These are phyloP conservation scores for Agrochola litura DNA, from an alignment of 2,888 invertebrate species.

Conservation along the genomic window DNA sequence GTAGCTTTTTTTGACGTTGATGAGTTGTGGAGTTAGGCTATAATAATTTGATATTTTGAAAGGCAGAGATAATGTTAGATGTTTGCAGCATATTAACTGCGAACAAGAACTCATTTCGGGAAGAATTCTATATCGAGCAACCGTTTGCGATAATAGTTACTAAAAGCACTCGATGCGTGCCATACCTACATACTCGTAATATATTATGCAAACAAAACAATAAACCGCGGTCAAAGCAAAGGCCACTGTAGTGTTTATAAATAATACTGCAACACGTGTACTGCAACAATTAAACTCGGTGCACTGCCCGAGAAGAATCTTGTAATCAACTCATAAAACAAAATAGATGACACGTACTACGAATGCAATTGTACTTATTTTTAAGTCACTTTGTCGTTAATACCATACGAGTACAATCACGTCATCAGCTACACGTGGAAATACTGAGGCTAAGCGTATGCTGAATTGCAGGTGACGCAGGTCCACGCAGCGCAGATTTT, in stretches of 20 bases:
- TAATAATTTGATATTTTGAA: too few relatives aligned
- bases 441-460: too few relatives aligned
- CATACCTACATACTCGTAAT: too few relatives aligned
- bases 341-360: neutral
- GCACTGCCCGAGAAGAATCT: slow-evolving; percentile 23
- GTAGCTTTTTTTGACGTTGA: too few relatives aligned
- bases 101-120: neutral
- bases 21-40: too few relatives aligned
- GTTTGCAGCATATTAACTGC: too few relatives aligned
- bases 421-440: neutral
- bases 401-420: too few relatives aligned
- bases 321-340: slow-evolving; percentile 15
- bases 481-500: too few relatives aligned
- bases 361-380: neutral
- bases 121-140: neutral
- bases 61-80: too few relatives aligned
- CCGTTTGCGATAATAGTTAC: neutral
- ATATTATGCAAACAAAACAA: neutral
- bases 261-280: slow-evolving; percentile 13
- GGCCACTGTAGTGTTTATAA: neutral
- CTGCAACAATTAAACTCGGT: slow-evolving; percentile 18
- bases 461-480: too few relatives aligned
- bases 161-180: neutral
- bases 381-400: neutral
- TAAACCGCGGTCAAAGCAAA: neutral